Evolutionary conservation across 1,140 invertebrate genomes (phyloP).

Genomic region (Pogonomyrmex barbatus): DNA sequence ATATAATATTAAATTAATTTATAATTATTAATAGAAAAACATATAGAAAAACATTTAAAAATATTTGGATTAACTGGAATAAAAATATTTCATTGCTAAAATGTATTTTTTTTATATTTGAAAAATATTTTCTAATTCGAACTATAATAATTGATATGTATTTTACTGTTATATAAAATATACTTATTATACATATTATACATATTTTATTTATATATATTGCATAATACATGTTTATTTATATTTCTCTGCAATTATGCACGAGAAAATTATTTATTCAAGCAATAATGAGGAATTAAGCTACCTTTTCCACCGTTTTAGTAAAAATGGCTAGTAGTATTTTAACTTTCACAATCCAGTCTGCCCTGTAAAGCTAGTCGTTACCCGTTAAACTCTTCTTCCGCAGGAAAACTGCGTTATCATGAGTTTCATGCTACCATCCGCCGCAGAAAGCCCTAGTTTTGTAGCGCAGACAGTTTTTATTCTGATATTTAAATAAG

Average conservation of each 20-base stretch:
- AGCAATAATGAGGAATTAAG: not conserved
- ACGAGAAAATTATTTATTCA: not conserved
- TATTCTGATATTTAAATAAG: slow-evolving; percentile 27
- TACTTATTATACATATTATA: no score
- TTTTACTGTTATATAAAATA: not conserved
- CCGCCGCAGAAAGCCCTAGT: slow-evolving; percentile 21
- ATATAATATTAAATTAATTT: not conserved
- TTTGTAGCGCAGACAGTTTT: slow-evolving; percentile 50
- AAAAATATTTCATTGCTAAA: not conserved
- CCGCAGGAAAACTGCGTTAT: slow-evolving; percentile 70
- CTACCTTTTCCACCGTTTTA: not conserved
- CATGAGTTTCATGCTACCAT: slow-evolving; percentile 68
- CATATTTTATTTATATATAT: not conserved
- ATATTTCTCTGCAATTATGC: not conserved
- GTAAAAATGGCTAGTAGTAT: slow-evolving; percentile 70
- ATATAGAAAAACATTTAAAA: not conserved
- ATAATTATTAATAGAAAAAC: not conserved
- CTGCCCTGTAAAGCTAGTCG: slow-evolving; percentile 30
- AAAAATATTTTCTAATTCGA: not conserved
- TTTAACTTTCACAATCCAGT: slow-evolving; percentile 74
- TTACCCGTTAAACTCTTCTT: slow-evolving; percentile 70
- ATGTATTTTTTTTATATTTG: not conserved
- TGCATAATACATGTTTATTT: not conserved
- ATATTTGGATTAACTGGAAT: not conserved
- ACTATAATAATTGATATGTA: not conserved